Base-by-base conservation (phyloP, 2,888 invertebrate genomes). In the Oeneis ivallda region DNA sequence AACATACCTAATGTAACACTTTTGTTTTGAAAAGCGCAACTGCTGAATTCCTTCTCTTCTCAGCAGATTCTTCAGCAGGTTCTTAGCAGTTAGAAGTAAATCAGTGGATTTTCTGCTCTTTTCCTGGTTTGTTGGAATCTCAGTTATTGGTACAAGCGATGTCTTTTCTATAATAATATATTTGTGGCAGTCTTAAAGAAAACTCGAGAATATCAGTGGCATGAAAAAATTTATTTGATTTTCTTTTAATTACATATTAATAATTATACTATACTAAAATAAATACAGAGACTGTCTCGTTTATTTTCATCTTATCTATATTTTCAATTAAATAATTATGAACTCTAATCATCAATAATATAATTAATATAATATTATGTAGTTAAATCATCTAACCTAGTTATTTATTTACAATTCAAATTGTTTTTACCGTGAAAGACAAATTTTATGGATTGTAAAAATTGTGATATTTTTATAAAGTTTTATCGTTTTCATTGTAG, bases 181-280 rank as follows among this genome's bases (percentile, higher is more conserved):
- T 26, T 26, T 2, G 5, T 2, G 26, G 26, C 5, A 5, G 9
- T 26, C 11, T n/a, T 15, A 57, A 69, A 68, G 34, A 53, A 67
- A 65, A 62, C 45, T 78, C 75, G 70, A 68, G 67, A 68, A 72
- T 69, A 64, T 87, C 87, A 87, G 89, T 90, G 88, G 87, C 89
- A 85, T 92, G 90, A 90, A 90, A 70, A 91, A 92, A 89, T 90
- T 89, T 89, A 90, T 89, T 89, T 85, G 80, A 86, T 87, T 87
- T 87, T 85, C 83, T 84, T 88, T 89, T 86, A 86, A 88, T 90
- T 89, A 89, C 86, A 90, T 85, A n/a, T n/a, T n/a, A 26, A 26
- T 26, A 83, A 85, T 81, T 81, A 85, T 79, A 77, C 83, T 89
- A 89, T 86, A 84, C 87, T 92, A 91, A 89, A 92, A 92, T 92